Evolutionary conservation across 1,140 invertebrate species (phyloP).

Genomic region (Liolophura sinensis): DNA sequence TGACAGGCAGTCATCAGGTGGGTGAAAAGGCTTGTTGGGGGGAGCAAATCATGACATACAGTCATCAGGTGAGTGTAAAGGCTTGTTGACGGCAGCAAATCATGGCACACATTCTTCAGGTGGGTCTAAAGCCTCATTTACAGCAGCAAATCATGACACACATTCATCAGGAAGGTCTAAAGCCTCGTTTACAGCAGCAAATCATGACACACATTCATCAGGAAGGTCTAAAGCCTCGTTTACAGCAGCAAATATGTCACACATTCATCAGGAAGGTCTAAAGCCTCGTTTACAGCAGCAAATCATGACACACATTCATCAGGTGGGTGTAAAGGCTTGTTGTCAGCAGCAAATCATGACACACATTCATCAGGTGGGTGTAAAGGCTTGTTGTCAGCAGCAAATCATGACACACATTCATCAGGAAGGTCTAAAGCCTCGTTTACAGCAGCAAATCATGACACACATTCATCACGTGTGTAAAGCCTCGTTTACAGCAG

Average conservation of each 20-base stretch:
- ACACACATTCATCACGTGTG: background rate
- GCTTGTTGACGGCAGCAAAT: too few relatives aligned
- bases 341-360: background rate
- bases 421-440: background rate
- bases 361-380: background rate
- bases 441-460: too few relatives aligned
- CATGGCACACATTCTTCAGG: slow-evolving; percentile 55
- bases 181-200: background rate
- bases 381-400: background rate
- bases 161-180: background rate
- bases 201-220: background rate
- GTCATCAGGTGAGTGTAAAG: background rate
- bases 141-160: background rate
- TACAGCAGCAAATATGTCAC: too few relatives aligned
- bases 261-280: background rate
- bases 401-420: background rate
- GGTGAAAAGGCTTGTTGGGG: too few relatives aligned
- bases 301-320: slow-evolving; percentile 54
- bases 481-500: background rate
- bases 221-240: background rate
- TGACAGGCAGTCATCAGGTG: background rate
- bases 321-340: slow-evolving; percentile 36
- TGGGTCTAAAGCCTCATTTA: slow-evolving; percentile 22
- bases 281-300: background rate
- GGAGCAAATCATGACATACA: background rate